These are phyloP conservation scores for Andrena fulva DNA, from an alignment of 2,888 invertebrate genomes.

Conservation along the genomic window DNA sequence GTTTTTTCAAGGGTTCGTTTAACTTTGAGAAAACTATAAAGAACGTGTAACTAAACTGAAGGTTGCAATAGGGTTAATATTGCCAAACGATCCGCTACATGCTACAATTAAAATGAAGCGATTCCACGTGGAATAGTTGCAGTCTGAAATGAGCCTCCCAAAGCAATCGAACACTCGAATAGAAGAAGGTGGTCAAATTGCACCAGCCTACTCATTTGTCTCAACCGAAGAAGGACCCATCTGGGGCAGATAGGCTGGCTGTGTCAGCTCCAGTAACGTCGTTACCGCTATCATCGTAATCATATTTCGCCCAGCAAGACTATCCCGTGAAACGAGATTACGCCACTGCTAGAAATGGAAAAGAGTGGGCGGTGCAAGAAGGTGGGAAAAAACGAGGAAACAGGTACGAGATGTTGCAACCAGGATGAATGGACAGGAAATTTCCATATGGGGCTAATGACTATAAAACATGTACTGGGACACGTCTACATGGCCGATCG, in stretches of 20 bases:
- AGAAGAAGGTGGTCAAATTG: slow-evolving; percentile 47
- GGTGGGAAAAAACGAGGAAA: slow-evolving; percentile 20
- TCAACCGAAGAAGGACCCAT: slow-evolving; percentile 51
- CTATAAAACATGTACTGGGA: neutral
- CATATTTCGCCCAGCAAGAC: slow-evolving; percentile 76
- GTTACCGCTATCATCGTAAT: slow-evolving; percentile 79
- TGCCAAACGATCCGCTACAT: too few species aligned
- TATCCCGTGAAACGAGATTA: slow-evolving; percentile 73
- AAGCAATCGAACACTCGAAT: neutral
- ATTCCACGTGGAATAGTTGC: neutral
- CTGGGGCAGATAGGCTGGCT: slow-evolving; percentile 64
- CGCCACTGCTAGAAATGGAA: slow-evolving; percentile 55
- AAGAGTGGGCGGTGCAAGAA: slow-evolving; percentile 14
- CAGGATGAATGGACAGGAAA: slow-evolving; percentile 9
- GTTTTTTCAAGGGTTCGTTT: too few species aligned
- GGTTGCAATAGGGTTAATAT: too few species aligned
- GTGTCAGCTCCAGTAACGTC: slow-evolving; percentile 75
- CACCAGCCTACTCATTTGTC: slow-evolving; percentile 48
- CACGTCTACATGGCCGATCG: neutral
- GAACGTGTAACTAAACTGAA: too few species aligned
- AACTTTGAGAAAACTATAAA: too few species aligned
- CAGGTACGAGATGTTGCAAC: neutral
- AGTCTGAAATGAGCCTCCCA: neutral
- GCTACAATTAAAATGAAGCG: neutral
- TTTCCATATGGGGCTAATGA: neutral